Conservation (phyloP, 2,797 vertebrate genomes). For the Brachyrhaphis roseni region DNA sequence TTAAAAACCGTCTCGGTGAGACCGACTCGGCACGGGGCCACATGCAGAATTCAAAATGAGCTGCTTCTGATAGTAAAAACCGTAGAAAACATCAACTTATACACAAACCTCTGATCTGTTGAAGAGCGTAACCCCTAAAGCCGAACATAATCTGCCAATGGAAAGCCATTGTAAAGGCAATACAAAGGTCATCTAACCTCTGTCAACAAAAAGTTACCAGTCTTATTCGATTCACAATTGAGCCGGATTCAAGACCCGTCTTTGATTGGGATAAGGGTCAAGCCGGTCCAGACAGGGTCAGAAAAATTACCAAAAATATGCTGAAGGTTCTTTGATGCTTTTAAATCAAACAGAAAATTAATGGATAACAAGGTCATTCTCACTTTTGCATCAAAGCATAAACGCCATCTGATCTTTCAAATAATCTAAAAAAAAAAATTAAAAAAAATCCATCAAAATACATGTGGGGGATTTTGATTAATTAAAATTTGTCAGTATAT, state of each 20-base stretch:
- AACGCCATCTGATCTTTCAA: not conserved
- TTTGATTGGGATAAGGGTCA: not conserved
- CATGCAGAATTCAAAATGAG: constrained; percentile 77
- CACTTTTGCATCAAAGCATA: not conserved
- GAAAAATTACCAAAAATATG: not conserved
- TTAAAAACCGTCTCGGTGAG: constrained; percentile 81
- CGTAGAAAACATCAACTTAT: constrained; percentile 51
- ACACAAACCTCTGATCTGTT: constrained; percentile 36
- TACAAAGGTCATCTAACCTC: constrained; percentile 20
- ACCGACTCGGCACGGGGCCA: constrained; percentile 69
- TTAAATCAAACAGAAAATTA: not conserved
- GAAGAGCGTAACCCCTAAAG: not conserved
- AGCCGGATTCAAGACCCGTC: not conserved
- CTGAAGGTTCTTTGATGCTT: not conserved
- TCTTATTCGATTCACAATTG: not conserved
- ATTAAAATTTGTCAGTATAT: not conserved
- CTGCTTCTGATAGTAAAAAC: constrained; percentile 55
- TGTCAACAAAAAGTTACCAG: not conserved
- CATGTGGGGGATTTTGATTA: too few relatives aligned
- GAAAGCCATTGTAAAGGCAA: constrained; percentile 31
- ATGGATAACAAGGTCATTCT: not conserved
- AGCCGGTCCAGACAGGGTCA: not conserved
- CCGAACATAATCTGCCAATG: constrained; percentile 27
- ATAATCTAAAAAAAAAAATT: not conserved
- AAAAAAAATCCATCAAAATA: not conserved